Conservation (phyloP, 2,888 invertebrate genomes). For the Lottia gigantea region DNA sequence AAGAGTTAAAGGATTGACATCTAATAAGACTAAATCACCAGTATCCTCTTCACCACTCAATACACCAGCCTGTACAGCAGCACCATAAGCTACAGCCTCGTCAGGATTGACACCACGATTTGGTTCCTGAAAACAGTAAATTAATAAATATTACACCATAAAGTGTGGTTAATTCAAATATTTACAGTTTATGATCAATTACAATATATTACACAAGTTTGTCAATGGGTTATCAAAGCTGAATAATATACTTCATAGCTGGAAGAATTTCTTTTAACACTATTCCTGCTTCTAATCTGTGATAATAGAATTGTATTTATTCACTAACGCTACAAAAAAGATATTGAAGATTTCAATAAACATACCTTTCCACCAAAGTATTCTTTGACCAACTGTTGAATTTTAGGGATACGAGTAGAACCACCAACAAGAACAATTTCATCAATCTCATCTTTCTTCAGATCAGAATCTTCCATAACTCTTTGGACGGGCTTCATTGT, state of each 20-base stretch:
- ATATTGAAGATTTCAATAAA: not conserved
- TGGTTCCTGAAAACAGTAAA: constrained; percentile 79
- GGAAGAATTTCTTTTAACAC: no score
- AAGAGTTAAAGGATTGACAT: constrained; percentile 98
- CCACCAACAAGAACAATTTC: constrained; percentile 99
- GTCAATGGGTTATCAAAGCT: no score
- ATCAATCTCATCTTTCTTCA: constrained; percentile 97
- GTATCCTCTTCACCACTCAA: constrained; percentile 97
- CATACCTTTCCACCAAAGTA: constrained; percentile 87
- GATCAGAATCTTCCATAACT: constrained; percentile 97
- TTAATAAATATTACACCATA: not conserved
- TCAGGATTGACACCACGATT: constrained; percentile 98
- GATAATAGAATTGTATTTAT: not conserved
- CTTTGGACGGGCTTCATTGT: constrained; percentile 95
- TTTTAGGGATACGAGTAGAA: constrained; percentile 98
- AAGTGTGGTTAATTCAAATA: no score
- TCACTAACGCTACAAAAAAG: not conserved
- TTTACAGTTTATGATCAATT: no score
- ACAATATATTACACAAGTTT: no score
- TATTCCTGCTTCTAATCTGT: no score
- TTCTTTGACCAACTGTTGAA: constrained; percentile 75
- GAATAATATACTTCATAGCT: no score
- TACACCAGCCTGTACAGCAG: constrained; percentile 98
- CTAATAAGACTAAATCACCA: constrained; percentile 91
- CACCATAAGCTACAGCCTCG: constrained; percentile 98